These are phyloP conservation scores for Drosophila punjabiensis DNA, from an alignment of 1,140 invertebrate species.

Conservation along the genomic window DNA sequence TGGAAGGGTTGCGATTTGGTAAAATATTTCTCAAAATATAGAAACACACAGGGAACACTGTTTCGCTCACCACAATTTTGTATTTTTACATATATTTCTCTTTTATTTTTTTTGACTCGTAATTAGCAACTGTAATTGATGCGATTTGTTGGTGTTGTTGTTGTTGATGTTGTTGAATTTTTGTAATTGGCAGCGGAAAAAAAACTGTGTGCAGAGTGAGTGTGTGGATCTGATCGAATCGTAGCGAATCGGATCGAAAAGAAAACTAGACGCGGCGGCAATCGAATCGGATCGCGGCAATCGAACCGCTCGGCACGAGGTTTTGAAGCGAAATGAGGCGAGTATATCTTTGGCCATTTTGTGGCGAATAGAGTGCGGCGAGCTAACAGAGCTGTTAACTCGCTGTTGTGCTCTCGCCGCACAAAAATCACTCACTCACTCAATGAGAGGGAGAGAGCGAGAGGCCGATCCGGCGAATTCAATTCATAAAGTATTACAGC, in stretches of 20 bases:
- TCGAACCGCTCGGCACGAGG: conserved; percentile 42
- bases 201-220: conserved; percentile 29
- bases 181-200: conserved; percentile 24
- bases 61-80: conserved; percentile 10
- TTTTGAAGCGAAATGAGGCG: conserved; percentile 82
- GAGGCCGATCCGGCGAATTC: conserved; percentile 39
- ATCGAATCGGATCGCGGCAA: conserved; percentile 48
- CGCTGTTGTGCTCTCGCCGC: conserved; percentile 16
- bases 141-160: not conserved
- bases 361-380: conserved; percentile 15
- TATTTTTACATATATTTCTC: conserved; percentile 1
- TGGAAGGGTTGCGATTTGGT: conserved; percentile 73
- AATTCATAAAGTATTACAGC: conserved; percentile 45
- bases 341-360: conserved; percentile 18
- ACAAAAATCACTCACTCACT: not conserved
- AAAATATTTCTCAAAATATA: conserved; percentile 65
- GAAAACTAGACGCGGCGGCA: conserved; percentile 43
- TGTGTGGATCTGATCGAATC: conserved; percentile 17
- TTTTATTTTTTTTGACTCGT: not conserved
- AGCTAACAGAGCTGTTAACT: conserved; percentile 21
- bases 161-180: not conserved
- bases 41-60: conserved; percentile 32
- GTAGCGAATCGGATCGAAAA: conserved; percentile 34
- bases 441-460: conserved; percentile 12
- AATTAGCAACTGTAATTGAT: conserved; percentile 7